Conservation (phyloP, 2,888 invertebrate species). For the Muscina levida region DNA sequence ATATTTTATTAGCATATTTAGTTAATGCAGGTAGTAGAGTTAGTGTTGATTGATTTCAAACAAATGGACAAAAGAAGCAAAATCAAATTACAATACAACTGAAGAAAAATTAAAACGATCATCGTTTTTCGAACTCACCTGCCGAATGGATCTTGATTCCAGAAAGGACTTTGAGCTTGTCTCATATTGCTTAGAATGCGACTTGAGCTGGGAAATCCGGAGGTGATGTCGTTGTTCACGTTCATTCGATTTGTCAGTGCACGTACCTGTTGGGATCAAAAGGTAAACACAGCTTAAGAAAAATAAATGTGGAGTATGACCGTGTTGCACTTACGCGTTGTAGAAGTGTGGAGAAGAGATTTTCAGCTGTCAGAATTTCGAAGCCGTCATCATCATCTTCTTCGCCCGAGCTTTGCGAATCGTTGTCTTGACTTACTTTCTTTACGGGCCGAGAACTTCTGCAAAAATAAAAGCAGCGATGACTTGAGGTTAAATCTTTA, state of each 20-base stretch:
- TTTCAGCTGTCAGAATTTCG: conserved; percentile 94
- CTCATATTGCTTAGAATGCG: conserved; percentile 82
- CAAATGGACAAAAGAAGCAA: neutral
- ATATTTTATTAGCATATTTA: conserved; percentile 59
- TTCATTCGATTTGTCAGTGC: conserved; percentile 91
- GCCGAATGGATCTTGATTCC: conserved; percentile 79
- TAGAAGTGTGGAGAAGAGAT: conserved; percentile 91
- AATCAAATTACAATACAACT: conserved; percentile 4
- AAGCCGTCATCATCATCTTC: conserved; percentile 93
- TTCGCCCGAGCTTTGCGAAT: conserved; percentile 93
- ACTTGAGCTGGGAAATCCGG: conserved; percentile 84
- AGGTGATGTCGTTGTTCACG: conserved; percentile 87
- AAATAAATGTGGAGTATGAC: neutral
- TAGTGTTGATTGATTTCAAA: conserved; percentile 36
- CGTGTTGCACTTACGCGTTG: conserved; percentile 84
- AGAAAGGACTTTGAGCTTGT: conserved; percentile 79
- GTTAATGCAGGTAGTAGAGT: conserved; percentile 51
- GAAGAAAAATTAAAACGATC: neutral
- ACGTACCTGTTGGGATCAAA: conserved; percentile 83
- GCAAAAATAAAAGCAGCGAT: conserved; percentile 30
- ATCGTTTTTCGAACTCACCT: conserved; percentile 73
- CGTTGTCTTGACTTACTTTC: conserved; percentile 83
- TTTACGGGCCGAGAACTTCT: conserved; percentile 86
- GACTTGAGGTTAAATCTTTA: too few relatives aligned
- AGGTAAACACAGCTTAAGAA: conserved; percentile 1